These are phyloP conservation scores for Cladopsammia gracilis DNA, from an alignment of 64 coral and sea anemone genomes.

Conservation along the genomic window DNA sequence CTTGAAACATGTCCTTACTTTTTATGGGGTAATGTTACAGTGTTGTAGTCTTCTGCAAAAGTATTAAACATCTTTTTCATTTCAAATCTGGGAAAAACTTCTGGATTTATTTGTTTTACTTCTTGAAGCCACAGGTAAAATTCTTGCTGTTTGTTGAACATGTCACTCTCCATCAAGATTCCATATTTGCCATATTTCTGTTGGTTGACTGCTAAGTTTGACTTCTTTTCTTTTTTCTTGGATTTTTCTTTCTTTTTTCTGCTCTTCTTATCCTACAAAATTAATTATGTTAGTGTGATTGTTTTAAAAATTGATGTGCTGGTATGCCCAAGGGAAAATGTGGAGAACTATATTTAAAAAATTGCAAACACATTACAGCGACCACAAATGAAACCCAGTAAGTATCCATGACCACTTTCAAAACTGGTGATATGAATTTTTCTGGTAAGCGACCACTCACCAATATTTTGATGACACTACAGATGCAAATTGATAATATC, in stretches of 20 bases:
- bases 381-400: too few relatives aligned
- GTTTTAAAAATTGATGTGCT: too few relatives aligned
- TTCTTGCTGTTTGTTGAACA: constrained; percentile 96
- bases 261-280: constrained; percentile 60
- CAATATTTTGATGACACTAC: too few relatives aligned
- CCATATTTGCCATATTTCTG: constrained; percentile 98
- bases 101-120: constrained; percentile 86
- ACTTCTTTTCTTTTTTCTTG: constrained; percentile 73
- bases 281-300: not conserved
- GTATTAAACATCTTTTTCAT: constrained; percentile 94
- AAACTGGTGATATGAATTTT: too few relatives aligned
- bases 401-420: too few relatives aligned
- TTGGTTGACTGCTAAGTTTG: constrained; percentile 76
- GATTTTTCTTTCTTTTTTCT: constrained; percentile 80
- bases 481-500: too few relatives aligned
- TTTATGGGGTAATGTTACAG: constrained; percentile 96
- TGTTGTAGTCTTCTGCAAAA: constrained; percentile 98
- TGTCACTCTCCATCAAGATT: constrained; percentile 87
- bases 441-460: too few relatives aligned
- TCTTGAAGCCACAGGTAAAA: constrained; percentile 98
- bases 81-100: constrained; percentile 89
- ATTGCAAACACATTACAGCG: too few relatives aligned
- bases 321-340: too few relatives aligned
- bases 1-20: constrained; percentile 58
- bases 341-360: too few relatives aligned